Evolutionary conservation across 2,797 vertebrate genomes (phyloP).

Genomic region (Apodemus agrarius): DNA sequence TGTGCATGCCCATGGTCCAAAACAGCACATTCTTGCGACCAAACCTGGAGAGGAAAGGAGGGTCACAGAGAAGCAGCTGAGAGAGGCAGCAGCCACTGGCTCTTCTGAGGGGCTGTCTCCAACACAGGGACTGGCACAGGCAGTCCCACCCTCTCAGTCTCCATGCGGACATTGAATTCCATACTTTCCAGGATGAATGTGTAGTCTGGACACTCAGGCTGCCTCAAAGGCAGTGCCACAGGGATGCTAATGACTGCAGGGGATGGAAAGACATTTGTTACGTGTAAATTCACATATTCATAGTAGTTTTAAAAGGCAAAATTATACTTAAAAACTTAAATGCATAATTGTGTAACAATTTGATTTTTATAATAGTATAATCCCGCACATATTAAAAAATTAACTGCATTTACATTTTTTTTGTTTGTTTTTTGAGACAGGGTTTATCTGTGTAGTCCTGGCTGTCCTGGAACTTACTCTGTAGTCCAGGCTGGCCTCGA

Average conservation of each 20-base stretch:
- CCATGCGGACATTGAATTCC: neutral
- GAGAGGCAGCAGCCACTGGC: neutral
- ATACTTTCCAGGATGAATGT: neutral
- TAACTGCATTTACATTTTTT: neutral
- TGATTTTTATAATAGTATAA: neutral
- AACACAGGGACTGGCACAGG: neutral
- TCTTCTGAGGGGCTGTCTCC: neutral
- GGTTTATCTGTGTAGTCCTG: too few relatives aligned
- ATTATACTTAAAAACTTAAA: neutral
- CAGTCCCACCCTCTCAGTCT: neutral
- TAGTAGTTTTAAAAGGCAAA: neutral
- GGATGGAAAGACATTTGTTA: neutral
- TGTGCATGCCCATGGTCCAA: constrained; percentile 90
- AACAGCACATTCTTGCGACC: constrained; percentile 95
- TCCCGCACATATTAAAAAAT: neutral
- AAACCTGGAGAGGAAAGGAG: constrained; percentile 87
- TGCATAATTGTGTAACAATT: neutral
- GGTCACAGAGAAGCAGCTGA: constrained; percentile 38
- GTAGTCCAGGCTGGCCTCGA: too few relatives aligned
- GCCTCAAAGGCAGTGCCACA: neutral
- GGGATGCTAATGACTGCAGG: neutral
- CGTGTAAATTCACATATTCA: neutral
- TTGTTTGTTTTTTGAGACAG: too few relatives aligned
- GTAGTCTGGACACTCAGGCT: neutral
- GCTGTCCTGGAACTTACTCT: too few relatives aligned